Evolutionary conservation across 2,888 invertebrate genomes (phyloP), one percentile per base, ranked within the genome.

Genomic region (Empis stercorea): DNA sequence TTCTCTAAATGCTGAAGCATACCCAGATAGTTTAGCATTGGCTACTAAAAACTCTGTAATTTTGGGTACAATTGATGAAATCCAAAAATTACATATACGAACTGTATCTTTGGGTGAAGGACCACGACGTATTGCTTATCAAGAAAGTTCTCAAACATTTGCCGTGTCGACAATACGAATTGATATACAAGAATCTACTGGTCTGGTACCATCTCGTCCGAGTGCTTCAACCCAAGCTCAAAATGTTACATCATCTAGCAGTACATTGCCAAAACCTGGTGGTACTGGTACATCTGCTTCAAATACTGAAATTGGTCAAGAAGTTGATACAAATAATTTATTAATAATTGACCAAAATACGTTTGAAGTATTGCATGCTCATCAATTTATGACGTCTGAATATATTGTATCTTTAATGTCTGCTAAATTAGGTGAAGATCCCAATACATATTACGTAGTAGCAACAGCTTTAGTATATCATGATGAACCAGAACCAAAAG

Each of bases 1-100:
- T 70, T 92, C 94, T 1, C 72, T 99, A 16, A 94, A 97, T 70
- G 88, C 97, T 0, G 84, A 87, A 60, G 89, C 92, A 0, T 99
- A 96, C 68, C 88, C 92, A 0, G 94, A 96, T 71, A 89, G 87
- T 50, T 62, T 70, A 50, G 68, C 68, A 13, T 52, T 70, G 51
- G 66, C 70, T 15, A 67, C 70, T 10, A 70, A 70, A 51, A 68
- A 67, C 51, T 68, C 70, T 0, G 68, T 70, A 9, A 87, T 95
- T 1, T 89, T 99, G 63, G 96, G 96, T 51, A 95, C 94, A 0
- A 96, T 97, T 57, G 97, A 97, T 68, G 96, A 97, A 70, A 97
- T 97, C 54, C 96, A 97, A 68, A 97, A 97, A 65, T 71, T 97
- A 15, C 97, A 97, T 68, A 97, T 97, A 57, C 74, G 97, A 47